Evolutionary conservation across 2,113 vertebrate genomes (phyloP).

Genomic region (Zosterops pallidus): DNA sequence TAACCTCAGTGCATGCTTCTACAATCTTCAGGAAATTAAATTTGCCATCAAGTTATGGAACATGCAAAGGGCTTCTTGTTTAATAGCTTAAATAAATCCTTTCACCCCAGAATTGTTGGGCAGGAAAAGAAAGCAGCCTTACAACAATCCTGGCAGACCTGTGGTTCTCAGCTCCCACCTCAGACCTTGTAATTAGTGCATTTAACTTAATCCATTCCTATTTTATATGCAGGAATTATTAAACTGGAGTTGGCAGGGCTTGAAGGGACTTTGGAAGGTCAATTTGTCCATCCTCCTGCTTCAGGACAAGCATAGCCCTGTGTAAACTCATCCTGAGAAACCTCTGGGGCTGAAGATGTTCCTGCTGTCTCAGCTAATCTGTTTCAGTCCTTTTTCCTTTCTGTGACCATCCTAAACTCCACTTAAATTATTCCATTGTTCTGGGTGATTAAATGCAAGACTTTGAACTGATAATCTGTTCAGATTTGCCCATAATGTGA

Average conservation of each 20-base stretch:
- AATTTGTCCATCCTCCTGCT: not conserved
- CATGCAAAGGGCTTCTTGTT: not conserved
- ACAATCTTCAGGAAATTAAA: not conserved
- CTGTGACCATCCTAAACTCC: not conserved
- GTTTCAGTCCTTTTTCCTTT: not conserved
- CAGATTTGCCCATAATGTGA: not conserved
- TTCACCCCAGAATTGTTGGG: not conserved
- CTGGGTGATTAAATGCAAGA: not conserved
- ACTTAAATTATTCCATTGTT: not conserved
- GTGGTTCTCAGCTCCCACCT: not conserved
- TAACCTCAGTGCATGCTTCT: not conserved
- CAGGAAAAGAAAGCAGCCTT: not conserved
- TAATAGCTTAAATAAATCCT: not conserved
- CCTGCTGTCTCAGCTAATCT: not conserved
- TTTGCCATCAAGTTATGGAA: not conserved
- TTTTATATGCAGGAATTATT: not conserved
- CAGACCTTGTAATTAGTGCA: not conserved
- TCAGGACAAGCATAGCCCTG: not conserved
- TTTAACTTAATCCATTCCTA: not conserved
- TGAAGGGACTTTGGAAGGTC: not conserved
- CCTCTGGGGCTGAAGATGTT: not conserved
- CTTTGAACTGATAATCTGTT: not conserved
- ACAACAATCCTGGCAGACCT: not conserved
- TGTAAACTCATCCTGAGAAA: not conserved
- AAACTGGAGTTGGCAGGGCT: not conserved